phyloP scores from a whole-genome alignment of 2,113 vertebrate genomes.

The Orientallactaga bullata region DNA sequence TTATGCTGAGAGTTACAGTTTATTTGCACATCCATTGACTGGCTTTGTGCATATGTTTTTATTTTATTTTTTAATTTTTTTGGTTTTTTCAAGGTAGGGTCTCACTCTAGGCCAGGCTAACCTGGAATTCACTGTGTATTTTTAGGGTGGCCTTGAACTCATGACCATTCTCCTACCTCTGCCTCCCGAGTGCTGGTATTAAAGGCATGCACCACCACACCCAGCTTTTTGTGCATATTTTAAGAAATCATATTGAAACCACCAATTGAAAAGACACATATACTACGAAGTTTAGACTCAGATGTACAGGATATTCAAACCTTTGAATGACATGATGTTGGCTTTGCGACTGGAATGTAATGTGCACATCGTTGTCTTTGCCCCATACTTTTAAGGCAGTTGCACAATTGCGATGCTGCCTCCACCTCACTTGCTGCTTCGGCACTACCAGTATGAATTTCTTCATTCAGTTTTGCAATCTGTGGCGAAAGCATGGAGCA shows the following conservation, averaged over 20 bases:
- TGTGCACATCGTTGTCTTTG: constrained; percentile 50
- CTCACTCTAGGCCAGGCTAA: too few relatives aligned
- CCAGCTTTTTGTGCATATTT: neutral
- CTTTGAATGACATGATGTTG: constrained; percentile 10
- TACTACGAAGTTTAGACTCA: neutral
- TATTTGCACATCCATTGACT: neutral
- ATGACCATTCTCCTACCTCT: too few relatives aligned
- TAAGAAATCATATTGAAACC: neutral
- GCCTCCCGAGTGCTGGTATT: too few relatives aligned
- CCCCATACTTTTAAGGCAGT: constrained; percentile 8
- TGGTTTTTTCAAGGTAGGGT: too few relatives aligned
- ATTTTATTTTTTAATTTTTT: too few relatives aligned
- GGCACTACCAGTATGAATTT: constrained; percentile 24
- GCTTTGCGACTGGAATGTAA: neutral
- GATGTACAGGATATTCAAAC: neutral
- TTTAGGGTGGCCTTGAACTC: too few relatives aligned
- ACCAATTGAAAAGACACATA: neutral
- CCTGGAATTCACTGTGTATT: too few relatives aligned
- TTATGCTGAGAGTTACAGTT: neutral
- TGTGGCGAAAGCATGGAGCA: constrained; percentile 58
- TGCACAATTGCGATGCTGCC: constrained; percentile 30
- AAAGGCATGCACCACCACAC: too few relatives aligned
- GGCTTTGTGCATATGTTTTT: neutral
- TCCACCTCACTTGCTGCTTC: neutral
- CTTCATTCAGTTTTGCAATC: constrained; percentile 72